Conservation (phyloP, 2,113 vertebrate genomes). For the Bubo scandiacus region DNA sequence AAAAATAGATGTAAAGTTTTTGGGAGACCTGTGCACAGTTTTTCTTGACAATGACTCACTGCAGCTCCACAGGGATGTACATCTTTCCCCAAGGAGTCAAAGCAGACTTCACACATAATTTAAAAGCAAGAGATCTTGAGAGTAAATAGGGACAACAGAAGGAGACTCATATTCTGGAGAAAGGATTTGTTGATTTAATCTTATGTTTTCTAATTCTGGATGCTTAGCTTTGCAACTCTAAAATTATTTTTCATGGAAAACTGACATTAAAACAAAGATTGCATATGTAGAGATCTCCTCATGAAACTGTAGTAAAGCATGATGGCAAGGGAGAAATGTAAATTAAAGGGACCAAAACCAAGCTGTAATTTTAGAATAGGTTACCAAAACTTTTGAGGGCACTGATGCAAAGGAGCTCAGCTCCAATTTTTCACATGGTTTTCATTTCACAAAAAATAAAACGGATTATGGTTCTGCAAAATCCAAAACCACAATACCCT, state of each 20-base stretch:
- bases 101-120: not conserved
- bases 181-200: not conserved
- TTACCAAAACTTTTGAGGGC: not conserved
- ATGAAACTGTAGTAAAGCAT: not conserved
- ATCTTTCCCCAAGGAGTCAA: not conserved
- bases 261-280: not conserved
- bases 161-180: not conserved
- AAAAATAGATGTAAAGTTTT: not conserved
- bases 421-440: not conserved
- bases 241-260: not conserved
- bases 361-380: not conserved
- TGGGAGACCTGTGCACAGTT: not conserved
- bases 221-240: not conserved
- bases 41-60: not conserved
- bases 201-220: not conserved
- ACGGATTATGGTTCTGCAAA: not conserved
- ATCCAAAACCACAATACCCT: not conserved
- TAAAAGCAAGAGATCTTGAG: not conserved
- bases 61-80: not conserved
- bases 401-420: not conserved
- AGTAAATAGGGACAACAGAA: not conserved
- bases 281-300: not conserved
- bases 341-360: slow-evolving; percentile 2
- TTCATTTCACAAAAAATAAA: not conserved
- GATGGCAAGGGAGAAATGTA: not conserved